These are phyloP conservation scores for Eriosoma lanigerum DNA, from an alignment of 1,140 invertebrate species.

Conservation along the genomic window DNA sequence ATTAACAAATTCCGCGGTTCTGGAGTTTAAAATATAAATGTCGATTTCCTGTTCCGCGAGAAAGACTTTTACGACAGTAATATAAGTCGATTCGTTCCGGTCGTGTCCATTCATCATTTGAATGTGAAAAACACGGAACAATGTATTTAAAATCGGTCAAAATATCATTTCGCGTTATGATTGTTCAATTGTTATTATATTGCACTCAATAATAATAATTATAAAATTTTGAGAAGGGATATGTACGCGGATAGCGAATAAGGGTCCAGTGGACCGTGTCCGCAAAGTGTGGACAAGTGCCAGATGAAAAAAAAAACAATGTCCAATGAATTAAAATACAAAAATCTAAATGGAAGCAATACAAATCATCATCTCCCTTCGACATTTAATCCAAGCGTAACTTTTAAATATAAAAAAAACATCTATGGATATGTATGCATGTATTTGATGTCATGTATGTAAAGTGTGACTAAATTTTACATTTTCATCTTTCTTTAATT, in stretches of 20 bases:
- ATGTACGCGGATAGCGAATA: not conserved
- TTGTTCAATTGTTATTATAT: constrained; percentile 50
- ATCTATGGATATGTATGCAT: not conserved
- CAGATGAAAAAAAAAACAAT: constrained; percentile 32
- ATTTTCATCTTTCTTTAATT: constrained; percentile 20
- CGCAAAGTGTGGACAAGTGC: constrained; percentile 29
- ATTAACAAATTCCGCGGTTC: constrained; percentile 30
- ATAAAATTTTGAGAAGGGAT: constrained; percentile 43
- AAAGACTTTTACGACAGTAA: constrained; percentile 6
- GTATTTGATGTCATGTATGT: not conserved
- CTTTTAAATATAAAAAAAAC: constrained; percentile 17
- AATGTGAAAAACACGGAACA: constrained; percentile 41
- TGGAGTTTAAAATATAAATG: constrained; percentile 48
- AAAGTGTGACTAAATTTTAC: not conserved
- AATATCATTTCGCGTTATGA: constrained; percentile 44
- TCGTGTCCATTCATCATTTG: constrained; percentile 44
- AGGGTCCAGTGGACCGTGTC: constrained; percentile 39
- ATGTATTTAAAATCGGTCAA: constrained; percentile 46
- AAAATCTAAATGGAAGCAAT: constrained; percentile 17
- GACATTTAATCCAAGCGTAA: constrained; percentile 21
- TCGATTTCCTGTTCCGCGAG: constrained; percentile 35
- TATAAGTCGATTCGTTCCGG: constrained; percentile 40
- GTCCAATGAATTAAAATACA: constrained; percentile 44
- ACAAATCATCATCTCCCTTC: not conserved
- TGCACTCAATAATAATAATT: constrained; percentile 27